phyloP scores from a whole-genome alignment of 2,888 invertebrate species.

The Alentia gelatinosa region DNA sequence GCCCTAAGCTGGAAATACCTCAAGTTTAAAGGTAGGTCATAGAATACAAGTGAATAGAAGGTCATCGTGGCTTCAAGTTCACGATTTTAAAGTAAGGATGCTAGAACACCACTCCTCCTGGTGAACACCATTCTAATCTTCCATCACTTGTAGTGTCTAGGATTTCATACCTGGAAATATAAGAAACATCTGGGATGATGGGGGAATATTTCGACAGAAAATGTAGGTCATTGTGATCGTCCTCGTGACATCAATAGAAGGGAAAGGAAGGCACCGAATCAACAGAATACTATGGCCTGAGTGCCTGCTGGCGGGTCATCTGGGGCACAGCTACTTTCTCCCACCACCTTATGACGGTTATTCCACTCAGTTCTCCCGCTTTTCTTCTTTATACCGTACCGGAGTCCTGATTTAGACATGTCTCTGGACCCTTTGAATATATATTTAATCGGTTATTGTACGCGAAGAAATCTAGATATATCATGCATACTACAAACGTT shows the following conservation, averaged over 20 bases:
- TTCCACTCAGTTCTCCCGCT: no score
- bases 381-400: no score
- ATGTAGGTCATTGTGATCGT: neutral
- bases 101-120: neutral
- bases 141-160: neutral
- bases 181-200: no score
- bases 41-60: neutral
- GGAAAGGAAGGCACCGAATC: neutral
- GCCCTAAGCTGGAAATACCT: neutral
- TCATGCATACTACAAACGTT: no score
- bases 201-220: neutral
- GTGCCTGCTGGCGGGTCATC: no score
- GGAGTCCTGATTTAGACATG: no score
- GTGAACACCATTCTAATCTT: neutral
- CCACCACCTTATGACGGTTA: no score
- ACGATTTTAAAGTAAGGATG: neutral
- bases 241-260: neutral
- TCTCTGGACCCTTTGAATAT: no score
- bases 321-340: no score
- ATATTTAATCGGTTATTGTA: no score
- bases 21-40: constrained; percentile 1
- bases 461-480: no score
- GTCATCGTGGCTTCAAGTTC: neutral
- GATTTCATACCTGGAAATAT: neutral
- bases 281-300: neutral